Base-by-base conservation (phyloP, 2,797 vertebrate species). In the Darevskia mixta region DNA sequence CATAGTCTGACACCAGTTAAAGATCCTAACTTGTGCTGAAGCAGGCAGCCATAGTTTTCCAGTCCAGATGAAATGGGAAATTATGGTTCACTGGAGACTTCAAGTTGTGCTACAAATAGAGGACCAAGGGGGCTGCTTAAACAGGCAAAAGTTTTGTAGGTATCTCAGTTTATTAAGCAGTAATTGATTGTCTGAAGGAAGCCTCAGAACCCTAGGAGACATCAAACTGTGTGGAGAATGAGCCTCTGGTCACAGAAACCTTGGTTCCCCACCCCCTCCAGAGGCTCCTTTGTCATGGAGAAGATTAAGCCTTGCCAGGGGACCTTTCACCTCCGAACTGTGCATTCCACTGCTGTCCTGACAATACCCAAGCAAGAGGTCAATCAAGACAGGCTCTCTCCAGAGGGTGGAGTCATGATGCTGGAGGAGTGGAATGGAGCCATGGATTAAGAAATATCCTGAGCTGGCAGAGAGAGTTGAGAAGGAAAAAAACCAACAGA, bases 271-370 rank as follows among this genome's bases (percentile, higher is more conserved):
- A 23, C 61, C 61, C 61, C 61, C 61, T 55, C 25, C 27, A 64
- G 41, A 76, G 41, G 23, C 41, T 49, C 41, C 15, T 76, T 77
- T 87, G 86, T 77, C 49, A 77, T 67, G 58, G 41, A 77, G 41
- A 77, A 77, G 41, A 41, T 27, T 43, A 11, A 76, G 23, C 3
- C 41, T n/a, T 75, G 72, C 27, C 38, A 35, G 25, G 29, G 25
- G 72, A 82, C 86, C 72, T 77, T 49, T 82, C 58, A 43, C 71
- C 86, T 82, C 72, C 15, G 38, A n/a, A 85, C 45, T 77, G 58
- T 78, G 27, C 32, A 66, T 75, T 75, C 17, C 61, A n/a, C 38
- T 75, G 25, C 49, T 41, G 35, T 29, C 18, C 43, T 38, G 32
- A 86, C 43, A 71, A 79, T 38, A 69, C 10, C 43, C 85, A 85